A percentile compares a stretch with the other conserved stretches of the same genome.
phyloP scores from a whole-genome alignment of 2,797 vertebrate species.

The Lophotriccus pileatus region DNA sequence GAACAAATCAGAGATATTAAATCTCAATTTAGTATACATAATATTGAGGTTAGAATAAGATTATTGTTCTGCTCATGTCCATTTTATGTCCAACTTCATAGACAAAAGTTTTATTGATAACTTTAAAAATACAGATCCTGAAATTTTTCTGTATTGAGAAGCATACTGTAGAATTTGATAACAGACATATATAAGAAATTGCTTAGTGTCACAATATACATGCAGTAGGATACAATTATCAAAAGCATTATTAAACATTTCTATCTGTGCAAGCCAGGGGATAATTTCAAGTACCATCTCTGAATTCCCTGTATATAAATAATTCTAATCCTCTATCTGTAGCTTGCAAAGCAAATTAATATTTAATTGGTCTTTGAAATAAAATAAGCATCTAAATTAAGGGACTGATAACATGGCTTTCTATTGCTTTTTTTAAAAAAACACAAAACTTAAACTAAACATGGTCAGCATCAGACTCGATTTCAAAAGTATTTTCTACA shows the following conservation, averaged over 20 bases:
- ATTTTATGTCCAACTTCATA: neutral
- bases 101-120: neutral
- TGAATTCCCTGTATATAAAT: slow-evolving; percentile 6
- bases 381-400: neutral
- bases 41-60: neutral
- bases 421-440: too few relatives aligned
- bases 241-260: neutral
- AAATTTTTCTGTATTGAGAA: neutral
- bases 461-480: neutral
- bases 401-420: neutral
- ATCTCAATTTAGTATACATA: neutral
- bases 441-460: neutral
- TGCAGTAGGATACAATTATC: neutral
- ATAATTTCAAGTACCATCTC: neutral
- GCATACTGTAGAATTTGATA: neutral
- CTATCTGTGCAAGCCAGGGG: neutral
- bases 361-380: neutral
- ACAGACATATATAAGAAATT: neutral
- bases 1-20: neutral
- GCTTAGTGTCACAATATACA: neutral
- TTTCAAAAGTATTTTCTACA: neutral
- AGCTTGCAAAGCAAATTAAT: neutral
- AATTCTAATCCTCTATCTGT: neutral
- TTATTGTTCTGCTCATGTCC: neutral
- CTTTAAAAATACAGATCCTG: neutral